A percentile compares a stretch with the other conserved stretches of the same genome.
Conservation (phyloP, 2,113 vertebrate species). For the Colius striatus region DNA sequence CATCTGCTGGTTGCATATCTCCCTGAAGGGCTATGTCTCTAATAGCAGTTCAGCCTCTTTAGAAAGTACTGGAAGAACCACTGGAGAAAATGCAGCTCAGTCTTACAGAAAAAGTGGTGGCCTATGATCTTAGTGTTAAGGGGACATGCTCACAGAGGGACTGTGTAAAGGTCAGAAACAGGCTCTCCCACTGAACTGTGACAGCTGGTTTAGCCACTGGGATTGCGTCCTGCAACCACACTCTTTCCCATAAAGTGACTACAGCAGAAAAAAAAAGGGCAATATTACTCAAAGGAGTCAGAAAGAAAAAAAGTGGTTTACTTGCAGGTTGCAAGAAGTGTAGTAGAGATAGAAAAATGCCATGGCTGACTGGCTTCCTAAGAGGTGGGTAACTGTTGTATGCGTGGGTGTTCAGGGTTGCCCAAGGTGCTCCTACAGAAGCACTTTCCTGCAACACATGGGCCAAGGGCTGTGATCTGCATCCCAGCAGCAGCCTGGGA, state of each 20-base stretch:
- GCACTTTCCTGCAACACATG: rapidly evolving
- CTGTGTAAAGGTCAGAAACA: not conserved
- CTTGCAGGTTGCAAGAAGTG: not conserved
- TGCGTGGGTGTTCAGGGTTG: not conserved
- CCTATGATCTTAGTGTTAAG: not conserved
- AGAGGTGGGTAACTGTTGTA: too few species aligned
- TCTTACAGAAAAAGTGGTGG: not conserved
- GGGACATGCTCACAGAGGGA: not conserved
- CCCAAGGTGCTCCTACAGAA: not conserved
- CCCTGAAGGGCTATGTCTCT: not conserved
- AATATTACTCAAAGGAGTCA: not conserved
- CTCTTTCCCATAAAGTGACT: not conserved
- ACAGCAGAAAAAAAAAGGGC: not conserved
- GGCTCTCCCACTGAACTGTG: not conserved
- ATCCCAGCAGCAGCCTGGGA: not conserved
- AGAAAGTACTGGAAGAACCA: not conserved
- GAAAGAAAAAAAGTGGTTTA: not conserved
- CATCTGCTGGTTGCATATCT: not conserved
- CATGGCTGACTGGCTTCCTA: not conserved
- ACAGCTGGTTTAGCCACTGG: not conserved
- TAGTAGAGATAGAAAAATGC: not conserved
- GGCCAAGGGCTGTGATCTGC: not conserved
- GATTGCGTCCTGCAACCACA: not conserved
- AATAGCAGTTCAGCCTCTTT: not conserved
- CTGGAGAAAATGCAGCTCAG: not conserved